These are phyloP conservation scores for Helicoverpa zea DNA, from an alignment of 1,140 invertebrate genomes.

Conservation along the genomic window DNA sequence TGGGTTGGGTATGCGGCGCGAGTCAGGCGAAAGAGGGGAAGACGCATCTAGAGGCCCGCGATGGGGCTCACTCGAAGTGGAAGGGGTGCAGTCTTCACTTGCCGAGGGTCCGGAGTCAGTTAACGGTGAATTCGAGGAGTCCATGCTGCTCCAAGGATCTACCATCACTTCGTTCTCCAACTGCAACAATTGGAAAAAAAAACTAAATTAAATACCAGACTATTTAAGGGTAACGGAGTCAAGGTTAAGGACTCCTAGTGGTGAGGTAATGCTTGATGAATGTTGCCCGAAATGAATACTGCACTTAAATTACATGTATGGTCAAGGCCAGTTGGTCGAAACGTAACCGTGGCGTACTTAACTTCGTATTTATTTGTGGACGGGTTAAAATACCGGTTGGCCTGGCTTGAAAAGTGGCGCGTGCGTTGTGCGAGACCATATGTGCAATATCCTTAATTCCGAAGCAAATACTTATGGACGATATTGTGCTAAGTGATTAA, in stretches of 20 bases:
- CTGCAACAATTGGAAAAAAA: conserved; percentile 76
- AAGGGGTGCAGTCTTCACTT: conserved; percentile 83
- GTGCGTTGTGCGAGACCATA: conserved; percentile 6
- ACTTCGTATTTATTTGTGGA: conserved; percentile 59
- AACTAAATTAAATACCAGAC: conserved; percentile 37
- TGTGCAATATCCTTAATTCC: conserved; percentile 48
- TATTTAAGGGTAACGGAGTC: conserved; percentile 58
- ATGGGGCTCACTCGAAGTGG: conserved; percentile 77
- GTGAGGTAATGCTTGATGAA: conserved; percentile 64
- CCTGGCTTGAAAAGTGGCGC: conserved; percentile 28
- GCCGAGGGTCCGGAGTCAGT: conserved; percentile 84
- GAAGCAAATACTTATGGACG: background rate
- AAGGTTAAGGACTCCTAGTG: conserved; percentile 56
- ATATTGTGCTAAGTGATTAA: conserved; percentile 26
- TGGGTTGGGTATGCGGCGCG: conserved; percentile 72
- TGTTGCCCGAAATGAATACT: conserved; percentile 59
- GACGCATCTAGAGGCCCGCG: conserved; percentile 65
- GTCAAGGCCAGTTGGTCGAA: conserved; percentile 68
- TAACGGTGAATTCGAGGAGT: conserved; percentile 85
- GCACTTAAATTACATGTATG: conserved; percentile 56
- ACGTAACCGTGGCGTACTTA: conserved; percentile 38
- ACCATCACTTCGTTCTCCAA: conserved; percentile 87
- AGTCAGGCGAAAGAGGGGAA: conserved; percentile 68
- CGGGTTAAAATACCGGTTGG: conserved; percentile 52
- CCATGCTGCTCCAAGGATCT: conserved; percentile 87